Evolutionary conservation across 2,113 vertebrate genomes (phyloP), one percentile per base, ranked within the genome.

Genomic region (Pterocles burchelli): DNA sequence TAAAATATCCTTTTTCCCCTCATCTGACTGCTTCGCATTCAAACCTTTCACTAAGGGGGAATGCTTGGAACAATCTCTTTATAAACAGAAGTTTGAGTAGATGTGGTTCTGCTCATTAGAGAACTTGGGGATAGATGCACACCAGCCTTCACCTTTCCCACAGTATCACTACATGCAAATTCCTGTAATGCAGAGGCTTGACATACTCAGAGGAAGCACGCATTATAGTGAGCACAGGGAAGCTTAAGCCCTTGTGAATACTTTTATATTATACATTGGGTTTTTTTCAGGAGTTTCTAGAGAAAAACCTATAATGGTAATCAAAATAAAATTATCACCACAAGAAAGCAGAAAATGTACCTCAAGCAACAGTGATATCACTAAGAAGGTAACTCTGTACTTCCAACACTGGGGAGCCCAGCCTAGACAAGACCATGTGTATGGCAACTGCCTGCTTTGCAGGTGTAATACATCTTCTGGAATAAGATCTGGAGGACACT

Each of bases 151-250:
- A 0, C 36, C 5, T 36, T 86, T 72, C 76, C 55, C 63, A 34
- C 34, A 29, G 34, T 13, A 92, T 49, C 85, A 48, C 81, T 83
- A 84, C 90, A 95, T 52, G 85, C 82, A 95, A 96, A 96, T 89
- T 95, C 63, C 72, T 88, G 94, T 94, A 95, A 94, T 33, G 55
- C 88, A 90, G 89, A 83, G 78, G 74, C 74, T 95, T 90, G 77
- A 80, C 81, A 65, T 18, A 46, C 61, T 74, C 18, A 59, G 79
- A 58, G 75, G 85, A 90, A 43, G 13, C 29, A 90, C 5, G 26
- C 76, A 46, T 88, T 82, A 52, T 11, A 88, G 54, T 7, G 10
- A 94, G 41, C 75, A 66, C 29, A 46, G 58, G 0, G 10, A 17
- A 17, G 13, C 17, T 93, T 75, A 88, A 65, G 5, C 45, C 18